Evolutionary conservation across 2,113 vertebrate species (phyloP), one percentile per base, ranked within the genome.

Genomic region (Brachyhypopomus gauderio): DNA sequence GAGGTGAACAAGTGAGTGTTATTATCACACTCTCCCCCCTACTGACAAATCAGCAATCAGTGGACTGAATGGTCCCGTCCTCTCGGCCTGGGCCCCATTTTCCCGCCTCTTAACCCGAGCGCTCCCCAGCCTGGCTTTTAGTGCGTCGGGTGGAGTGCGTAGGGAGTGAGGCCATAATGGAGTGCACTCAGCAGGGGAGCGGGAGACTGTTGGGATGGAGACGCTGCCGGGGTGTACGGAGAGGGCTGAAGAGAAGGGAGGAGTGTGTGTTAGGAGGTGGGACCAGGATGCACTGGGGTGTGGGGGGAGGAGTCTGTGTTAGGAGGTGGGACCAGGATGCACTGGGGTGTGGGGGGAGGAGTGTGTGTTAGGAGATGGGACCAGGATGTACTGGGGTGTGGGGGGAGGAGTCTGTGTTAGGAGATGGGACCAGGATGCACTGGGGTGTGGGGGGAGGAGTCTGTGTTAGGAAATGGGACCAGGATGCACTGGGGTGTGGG

Each of bases 121-220:
- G 86, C 89, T 84, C 82, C 89, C 87, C 84, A 85, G 83, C 83
- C 88, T 83, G 83, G 91, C 92, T 92, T 92, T 92, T 90, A 92
- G 90, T 74, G 84, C 82, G 88, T 90, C 87, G 83, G 55, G 25
- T 86, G 85, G 83, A 82, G 82, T 83, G 89, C 89, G 88, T 86
- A 89, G 87, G 86, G 83, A 87, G 83, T 80, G 81, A 87, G 82
- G 79, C 85, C 85, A 88, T 93, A 93, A 93, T 92, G 88, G 91
- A 88, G 87, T 88, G 86, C 86, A 70, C 91, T 1, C 93, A 88
- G 92, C 92, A 85, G 91, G 93, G 84, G 85, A 64, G 79, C 79
- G 22, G 86, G 84, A 48, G 19, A 67, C 78, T 83, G 89, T 89
- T 90, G 89, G 77, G 83, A 81, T 69, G 73, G 41, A 83, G 59